phyloP scores from a whole-genome alignment of 2,797 vertebrate genomes.

The Sus cebifrons region DNA sequence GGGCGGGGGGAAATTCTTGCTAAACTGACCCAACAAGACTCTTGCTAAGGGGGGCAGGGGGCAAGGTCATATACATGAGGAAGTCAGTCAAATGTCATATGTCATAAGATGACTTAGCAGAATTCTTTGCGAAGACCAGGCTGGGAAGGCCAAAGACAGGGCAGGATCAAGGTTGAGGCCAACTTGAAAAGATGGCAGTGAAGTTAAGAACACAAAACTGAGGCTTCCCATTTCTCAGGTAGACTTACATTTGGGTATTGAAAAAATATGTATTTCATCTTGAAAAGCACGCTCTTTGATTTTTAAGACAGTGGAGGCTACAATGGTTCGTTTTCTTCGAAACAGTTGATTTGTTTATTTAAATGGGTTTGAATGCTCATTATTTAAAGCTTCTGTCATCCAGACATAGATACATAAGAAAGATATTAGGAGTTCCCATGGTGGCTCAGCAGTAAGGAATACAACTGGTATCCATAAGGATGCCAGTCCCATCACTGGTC shows the following conservation, averaged over 20 bases:
- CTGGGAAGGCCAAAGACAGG: not conserved
- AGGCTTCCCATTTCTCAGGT: not conserved
- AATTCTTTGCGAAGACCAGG: not conserved
- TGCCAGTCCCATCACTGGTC: too few species aligned
- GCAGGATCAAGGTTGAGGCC: not conserved
- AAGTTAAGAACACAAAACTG: not conserved
- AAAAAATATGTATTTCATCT: not conserved
- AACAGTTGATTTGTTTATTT: not conserved
- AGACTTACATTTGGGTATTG: not conserved
- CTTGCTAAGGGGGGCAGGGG: not conserved
- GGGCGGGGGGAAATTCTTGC: not conserved
- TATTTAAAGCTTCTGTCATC: slow-evolving; percentile 37
- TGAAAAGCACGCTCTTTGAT: not conserved
- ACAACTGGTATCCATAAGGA: too few species aligned
- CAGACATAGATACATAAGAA: not conserved
- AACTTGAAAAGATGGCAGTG: not conserved
- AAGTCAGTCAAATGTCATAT: not conserved
- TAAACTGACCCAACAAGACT: not conserved
- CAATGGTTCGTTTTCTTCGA: not conserved
- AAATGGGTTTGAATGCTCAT: not conserved
- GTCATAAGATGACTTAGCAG: not conserved
- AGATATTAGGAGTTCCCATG: not conserved
- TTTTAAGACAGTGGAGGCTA: not conserved
- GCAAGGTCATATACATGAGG: not conserved
- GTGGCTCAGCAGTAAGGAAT: too few species aligned